A percentile compares a stretch with the other conserved stretches of the same genome.
phyloP scores from a whole-genome alignment of 2,888 invertebrate species.

The Amphipyra tragopoginis region DNA sequence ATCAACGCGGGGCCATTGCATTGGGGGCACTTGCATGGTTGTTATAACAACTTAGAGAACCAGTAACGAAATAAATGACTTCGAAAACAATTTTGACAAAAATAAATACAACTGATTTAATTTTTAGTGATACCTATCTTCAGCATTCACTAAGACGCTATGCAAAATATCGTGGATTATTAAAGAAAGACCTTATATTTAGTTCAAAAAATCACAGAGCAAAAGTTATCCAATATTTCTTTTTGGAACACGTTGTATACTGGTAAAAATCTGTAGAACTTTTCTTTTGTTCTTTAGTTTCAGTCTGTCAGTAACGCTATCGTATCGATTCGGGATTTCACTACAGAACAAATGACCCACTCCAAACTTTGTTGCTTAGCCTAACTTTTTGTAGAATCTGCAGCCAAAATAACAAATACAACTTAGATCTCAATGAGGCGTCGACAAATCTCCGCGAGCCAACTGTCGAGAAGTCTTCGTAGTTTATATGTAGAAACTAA shows the following conservation, averaged over 20 bases:
- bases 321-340: constrained; percentile 23
- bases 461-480: constrained; percentile 17
- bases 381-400: constrained; percentile 21
- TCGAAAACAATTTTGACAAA: too few species aligned
- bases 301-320: constrained; percentile 4
- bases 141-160: too few species aligned
- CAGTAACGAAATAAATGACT: too few species aligned
- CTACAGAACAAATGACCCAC: constrained; percentile 13
- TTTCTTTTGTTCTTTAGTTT: constrained; percentile 11
- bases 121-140: too few species aligned
- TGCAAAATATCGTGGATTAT: too few species aligned
- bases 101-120: too few species aligned
- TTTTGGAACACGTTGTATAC: not conserved
- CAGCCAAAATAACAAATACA: constrained; percentile 33
- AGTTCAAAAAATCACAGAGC: not conserved
- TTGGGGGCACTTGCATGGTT: too few species aligned
- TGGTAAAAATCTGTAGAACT: not conserved
- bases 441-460: constrained; percentile 25
- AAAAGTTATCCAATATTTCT: not conserved
- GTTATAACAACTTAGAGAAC: too few species aligned
- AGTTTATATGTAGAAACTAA: constrained; percentile 24
- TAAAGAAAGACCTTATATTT: too few species aligned
- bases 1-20: too few species aligned
- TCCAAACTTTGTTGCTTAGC: constrained; percentile 29
- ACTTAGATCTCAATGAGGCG: constrained; percentile 20